A percentile compares a stretch with the other conserved stretches of the same genome.
These are phyloP conservation scores for Ditula angustiorana DNA, from an alignment of 2,888 invertebrate genomes.

Conservation along the genomic window DNA sequence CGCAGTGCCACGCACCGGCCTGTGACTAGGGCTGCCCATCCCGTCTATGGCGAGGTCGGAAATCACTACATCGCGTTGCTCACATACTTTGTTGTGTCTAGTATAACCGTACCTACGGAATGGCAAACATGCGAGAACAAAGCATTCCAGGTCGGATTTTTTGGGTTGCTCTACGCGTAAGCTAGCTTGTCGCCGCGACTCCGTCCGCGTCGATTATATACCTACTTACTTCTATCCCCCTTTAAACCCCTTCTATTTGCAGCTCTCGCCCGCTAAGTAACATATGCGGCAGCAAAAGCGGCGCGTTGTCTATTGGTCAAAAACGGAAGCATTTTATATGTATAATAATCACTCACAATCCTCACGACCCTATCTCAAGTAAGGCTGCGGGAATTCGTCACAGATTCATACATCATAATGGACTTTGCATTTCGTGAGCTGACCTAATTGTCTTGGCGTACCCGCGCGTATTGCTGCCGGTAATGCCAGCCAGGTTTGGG, in stretches of 20 bases:
- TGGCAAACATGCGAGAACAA: not conserved
- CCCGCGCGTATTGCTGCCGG: conserved; percentile 25
- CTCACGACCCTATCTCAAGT: conserved; percentile 10
- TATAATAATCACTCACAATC: not conserved
- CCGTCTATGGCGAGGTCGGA: conserved; percentile 31
- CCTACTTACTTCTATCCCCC: no score
- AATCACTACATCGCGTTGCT: conserved; percentile 20
- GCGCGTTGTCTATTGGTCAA: no score
- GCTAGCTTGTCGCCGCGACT: no score
- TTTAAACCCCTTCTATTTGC: no score
- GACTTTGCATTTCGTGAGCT: conserved; percentile 28
- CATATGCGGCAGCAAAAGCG: no score
- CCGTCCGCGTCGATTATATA: no score
- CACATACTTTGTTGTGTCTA: conserved; percentile 11
- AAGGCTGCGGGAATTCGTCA: conserved; percentile 13
- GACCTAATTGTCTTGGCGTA: conserved; percentile 34
- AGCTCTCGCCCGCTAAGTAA: no score
- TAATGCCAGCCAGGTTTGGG: conserved; percentile 21
- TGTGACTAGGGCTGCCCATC: conserved; percentile 25
- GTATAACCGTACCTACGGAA: not conserved
- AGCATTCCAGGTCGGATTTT: not conserved
- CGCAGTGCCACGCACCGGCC: conserved; percentile 40
- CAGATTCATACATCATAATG: conserved; percentile 32
- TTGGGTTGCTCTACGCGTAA: not conserved
- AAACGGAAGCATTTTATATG: no score